Evolutionary conservation across 2,113 vertebrate genomes (phyloP).

Genomic region (Oenanthe melanoleuca): DNA sequence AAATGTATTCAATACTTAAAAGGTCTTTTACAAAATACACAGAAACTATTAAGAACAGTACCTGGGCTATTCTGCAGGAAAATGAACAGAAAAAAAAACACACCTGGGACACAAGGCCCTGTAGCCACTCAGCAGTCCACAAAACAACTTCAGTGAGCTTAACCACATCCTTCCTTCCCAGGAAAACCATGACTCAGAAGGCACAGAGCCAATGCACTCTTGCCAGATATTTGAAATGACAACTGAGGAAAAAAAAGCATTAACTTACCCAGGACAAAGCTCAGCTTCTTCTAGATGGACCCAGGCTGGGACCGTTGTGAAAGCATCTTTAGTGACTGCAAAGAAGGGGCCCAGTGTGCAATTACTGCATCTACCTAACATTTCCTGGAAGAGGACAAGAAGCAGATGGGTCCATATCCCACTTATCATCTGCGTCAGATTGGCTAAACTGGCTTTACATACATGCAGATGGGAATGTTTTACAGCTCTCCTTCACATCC

Average conservation of each 20-base stretch:
- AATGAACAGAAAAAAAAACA: background rate
- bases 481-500: background rate
- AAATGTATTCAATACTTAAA: constrained; percentile 62
- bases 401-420: background rate
- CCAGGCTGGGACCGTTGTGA: background rate
- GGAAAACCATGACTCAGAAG: background rate
- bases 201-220: background rate
- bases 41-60: constrained; percentile 43
- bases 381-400: background rate
- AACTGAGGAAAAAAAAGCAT: background rate
- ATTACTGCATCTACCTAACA: background rate
- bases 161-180: constrained; percentile 9
- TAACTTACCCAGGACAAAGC: background rate
- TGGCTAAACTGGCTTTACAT: background rate
- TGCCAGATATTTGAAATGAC: background rate
- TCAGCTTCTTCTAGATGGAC: background rate
- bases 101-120: background rate
- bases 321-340: background rate
- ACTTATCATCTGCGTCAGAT: background rate
- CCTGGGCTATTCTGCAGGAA: background rate
- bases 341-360: background rate
- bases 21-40: constrained; percentile 52
- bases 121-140: background rate
- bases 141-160: background rate
- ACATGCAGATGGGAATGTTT: background rate